Evolutionary conservation across 2,888 invertebrate species (phyloP).

Genomic region (Dione juno): DNA sequence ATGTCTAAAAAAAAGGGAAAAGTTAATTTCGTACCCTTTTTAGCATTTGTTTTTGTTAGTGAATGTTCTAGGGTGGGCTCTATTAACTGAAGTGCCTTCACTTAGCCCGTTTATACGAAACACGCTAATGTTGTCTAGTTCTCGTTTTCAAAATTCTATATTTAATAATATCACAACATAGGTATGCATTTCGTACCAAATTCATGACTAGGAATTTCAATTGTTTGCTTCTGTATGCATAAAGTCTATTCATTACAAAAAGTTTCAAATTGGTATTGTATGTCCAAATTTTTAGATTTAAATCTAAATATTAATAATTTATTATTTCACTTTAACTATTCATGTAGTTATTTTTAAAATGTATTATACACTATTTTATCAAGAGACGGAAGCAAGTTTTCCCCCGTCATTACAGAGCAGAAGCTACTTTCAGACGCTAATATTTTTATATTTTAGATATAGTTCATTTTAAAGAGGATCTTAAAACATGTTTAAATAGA

Average conservation of each 20-base stretch:
- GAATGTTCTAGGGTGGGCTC: no score
- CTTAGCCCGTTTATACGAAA: constrained; percentile 12
- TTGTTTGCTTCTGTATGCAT: neutral
- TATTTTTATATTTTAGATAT: neutral
- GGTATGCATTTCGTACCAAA: neutral
- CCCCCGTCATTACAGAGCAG: neutral
- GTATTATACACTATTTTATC: neutral
- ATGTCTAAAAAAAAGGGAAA: no score
- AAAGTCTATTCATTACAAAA: no score
- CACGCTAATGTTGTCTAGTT: neutral
- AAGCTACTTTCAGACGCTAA: neutral
- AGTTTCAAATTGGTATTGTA: neutral
- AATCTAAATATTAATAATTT: neutral
- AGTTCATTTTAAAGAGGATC: neutral
- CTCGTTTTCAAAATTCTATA: neutral
- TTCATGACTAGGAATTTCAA: neutral
- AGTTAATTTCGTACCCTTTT: no score
- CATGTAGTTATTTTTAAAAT: neutral
- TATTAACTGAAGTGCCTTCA: constrained; percentile 27
- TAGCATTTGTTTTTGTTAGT: no score
- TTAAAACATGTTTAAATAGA: neutral
- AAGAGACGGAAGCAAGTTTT: neutral
- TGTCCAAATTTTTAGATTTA: neutral
- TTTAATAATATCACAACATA: neutral
- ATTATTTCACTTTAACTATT: no score